Conservation (phyloP, 2,888 invertebrate species). For the Ypsolopha scabrella region DNA sequence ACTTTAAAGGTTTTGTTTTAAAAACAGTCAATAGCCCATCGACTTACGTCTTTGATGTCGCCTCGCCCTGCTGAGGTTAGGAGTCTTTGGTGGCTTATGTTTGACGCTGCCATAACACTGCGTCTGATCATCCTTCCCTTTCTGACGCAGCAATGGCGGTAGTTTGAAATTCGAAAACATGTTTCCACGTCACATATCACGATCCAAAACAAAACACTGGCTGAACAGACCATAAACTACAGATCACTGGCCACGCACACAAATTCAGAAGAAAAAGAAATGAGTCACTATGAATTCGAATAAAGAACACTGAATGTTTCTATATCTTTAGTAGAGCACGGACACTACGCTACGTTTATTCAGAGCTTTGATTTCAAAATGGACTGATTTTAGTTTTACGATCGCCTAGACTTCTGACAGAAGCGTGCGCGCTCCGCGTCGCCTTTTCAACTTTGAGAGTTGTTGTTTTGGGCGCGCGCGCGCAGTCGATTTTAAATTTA, state of each 20-base stretch:
- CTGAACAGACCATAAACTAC: not conserved
- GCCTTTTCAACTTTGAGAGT: slow-evolving; percentile 45
- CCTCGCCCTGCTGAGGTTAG: slow-evolving; percentile 58
- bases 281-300: not conserved
- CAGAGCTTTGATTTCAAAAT: not conserved
- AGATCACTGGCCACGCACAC: not conserved
- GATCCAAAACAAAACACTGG: not conserved
- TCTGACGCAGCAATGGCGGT: slow-evolving; percentile 52
- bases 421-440: slow-evolving; percentile 38
- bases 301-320: not conserved
- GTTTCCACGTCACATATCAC: slow-evolving; percentile 5
- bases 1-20: too few relatives aligned
- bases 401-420: slow-evolving; percentile 9
- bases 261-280: not conserved
- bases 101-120: slow-evolving; percentile 60
- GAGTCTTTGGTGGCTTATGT: slow-evolving; percentile 70
- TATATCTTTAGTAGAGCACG: not conserved
- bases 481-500: slow-evolving; percentile 45
- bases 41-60: slow-evolving; percentile 65
- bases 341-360: not conserved
- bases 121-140: slow-evolving; percentile 59
- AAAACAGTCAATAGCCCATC: not conserved
- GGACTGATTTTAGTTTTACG: slow-evolving; percentile 14
- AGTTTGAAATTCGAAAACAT: slow-evolving; percentile 73
- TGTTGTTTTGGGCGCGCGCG: slow-evolving; percentile 55